These are phyloP conservation scores for Leptoclinus maculatus DNA, from an alignment of 2,797 vertebrate species.

Conservation along the genomic window DNA sequence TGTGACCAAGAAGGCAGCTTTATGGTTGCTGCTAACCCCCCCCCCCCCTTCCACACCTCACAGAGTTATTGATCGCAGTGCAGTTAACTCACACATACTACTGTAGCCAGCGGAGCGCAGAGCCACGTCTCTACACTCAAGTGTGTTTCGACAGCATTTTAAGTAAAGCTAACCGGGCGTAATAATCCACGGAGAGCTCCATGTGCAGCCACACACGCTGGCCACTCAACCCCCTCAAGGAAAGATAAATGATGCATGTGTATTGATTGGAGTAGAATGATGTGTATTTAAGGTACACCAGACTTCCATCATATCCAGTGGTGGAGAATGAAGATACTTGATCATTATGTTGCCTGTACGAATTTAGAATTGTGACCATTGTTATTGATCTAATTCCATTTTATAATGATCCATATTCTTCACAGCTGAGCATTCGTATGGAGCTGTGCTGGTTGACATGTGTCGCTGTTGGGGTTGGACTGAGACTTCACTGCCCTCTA, in stretches of 20 bases:
- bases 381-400: slow-evolving; percentile 10
- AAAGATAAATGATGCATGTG: slow-evolving; percentile 20
- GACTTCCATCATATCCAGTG: neutral
- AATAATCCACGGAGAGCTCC: slow-evolving; percentile 43
- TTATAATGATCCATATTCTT: neutral
- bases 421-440: neutral
- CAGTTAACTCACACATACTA: slow-evolving; percentile 52
- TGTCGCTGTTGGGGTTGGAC: neutral
- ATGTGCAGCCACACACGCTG: slow-evolving; percentile 38
- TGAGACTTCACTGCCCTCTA: slow-evolving; percentile 61
- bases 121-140: slow-evolving; percentile 43
- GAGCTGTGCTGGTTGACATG: slow-evolving; percentile 5
- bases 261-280: slow-evolving; percentile 39
- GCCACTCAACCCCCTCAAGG: slow-evolving; percentile 6
- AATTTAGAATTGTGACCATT: slow-evolving; percentile 12
- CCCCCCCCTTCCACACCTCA: slow-evolving; percentile 19
- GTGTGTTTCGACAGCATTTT: slow-evolving; percentile 49
- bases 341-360: neutral
- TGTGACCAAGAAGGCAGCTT: slow-evolving; percentile 63
- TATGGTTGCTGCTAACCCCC: slow-evolving; percentile 65
- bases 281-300: slow-evolving; percentile 21
- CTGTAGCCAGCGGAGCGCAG: slow-evolving; percentile 41
- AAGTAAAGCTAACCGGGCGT: slow-evolving; percentile 57
- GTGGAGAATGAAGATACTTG: slow-evolving; percentile 5
- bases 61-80: slow-evolving; percentile 66